Conservation (phyloP, 2,888 invertebrate species). For the Ceratothoa steindachneri region DNA sequence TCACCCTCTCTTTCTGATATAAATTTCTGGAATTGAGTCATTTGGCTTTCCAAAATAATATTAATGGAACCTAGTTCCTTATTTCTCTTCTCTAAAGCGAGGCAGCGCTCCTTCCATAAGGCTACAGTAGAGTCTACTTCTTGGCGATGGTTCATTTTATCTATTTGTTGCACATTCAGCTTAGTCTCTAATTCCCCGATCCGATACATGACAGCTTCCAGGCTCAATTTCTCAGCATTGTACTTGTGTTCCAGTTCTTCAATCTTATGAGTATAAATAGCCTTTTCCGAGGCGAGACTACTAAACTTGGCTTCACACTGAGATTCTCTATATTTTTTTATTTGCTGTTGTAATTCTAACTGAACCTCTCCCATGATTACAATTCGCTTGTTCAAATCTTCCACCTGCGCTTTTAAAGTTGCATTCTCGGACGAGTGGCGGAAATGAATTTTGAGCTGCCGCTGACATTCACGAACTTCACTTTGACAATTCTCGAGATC, state of each 20-base stretch:
- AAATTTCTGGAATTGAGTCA: neutral
- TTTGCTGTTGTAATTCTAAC: neutral
- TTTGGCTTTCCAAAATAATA: neutral
- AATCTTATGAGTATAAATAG: neutral
- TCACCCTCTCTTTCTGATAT: neutral
- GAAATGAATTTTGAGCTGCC: constrained; percentile 3
- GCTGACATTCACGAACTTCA: neutral
- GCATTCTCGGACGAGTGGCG: neutral
- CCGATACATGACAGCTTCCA: neutral
- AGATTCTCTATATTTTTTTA: neutral
- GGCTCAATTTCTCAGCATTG: neutral
- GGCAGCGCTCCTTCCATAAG: neutral
- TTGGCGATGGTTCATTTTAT: neutral
- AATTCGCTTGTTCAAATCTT: neutral
- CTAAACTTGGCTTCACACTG: neutral
- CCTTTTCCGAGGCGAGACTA: neutral
- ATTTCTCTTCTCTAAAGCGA: neutral
- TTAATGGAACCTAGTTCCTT: neutral
- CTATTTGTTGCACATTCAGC: neutral
- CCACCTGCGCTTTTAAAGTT: neutral
- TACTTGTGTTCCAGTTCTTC: neutral
- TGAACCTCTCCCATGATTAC: constrained; percentile 1
- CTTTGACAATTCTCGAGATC: neutral
- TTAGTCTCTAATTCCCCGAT: neutral
- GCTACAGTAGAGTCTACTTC: neutral